A percentile compares a stretch with the other conserved stretches of the same genome.
Evolutionary conservation across 2,888 invertebrate genomes (phyloP).

Genomic region (Clivina fossor): DNA sequence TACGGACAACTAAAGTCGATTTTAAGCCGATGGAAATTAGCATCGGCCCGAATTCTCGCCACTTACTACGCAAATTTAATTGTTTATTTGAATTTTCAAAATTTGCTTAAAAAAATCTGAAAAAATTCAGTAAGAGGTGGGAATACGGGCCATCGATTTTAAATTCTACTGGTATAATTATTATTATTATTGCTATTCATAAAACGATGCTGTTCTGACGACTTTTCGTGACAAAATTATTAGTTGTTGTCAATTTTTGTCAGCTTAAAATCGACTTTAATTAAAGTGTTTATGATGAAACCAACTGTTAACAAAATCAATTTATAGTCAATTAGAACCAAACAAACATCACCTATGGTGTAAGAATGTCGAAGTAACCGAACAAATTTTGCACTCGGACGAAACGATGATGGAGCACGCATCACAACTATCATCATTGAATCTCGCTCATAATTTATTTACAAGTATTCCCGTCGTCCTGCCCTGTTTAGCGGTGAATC

Average conservation of each 20-base stretch:
- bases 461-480: constrained; percentile 83
- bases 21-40: too few species aligned
- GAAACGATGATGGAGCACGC: constrained; percentile 58
- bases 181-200: too few species aligned
- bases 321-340: constrained; percentile 61
- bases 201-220: too few species aligned
- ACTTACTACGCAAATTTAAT: too few species aligned
- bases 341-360: constrained; percentile 79
- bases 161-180: too few species aligned
- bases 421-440: constrained; percentile 73
- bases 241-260: not conserved
- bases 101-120: too few species aligned
- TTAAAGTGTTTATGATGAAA: not conserved
- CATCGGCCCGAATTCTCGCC: too few species aligned
- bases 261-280: not conserved
- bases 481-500: constrained; percentile 85
- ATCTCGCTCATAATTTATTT: constrained; percentile 90
- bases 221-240: too few species aligned
- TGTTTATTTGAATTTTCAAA: too few species aligned
- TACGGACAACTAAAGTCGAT: not conserved
- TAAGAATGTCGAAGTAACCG: constrained; percentile 65
- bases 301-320: too few species aligned
- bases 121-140: too few species aligned
- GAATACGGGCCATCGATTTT: too few species aligned
- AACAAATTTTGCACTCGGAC: constrained; percentile 63